A percentile compares a stretch with the other conserved stretches of the same genome.
Evolutionary conservation across 2,888 invertebrate genomes (phyloP).

Genomic region (Tanaodytes sp.): DNA sequence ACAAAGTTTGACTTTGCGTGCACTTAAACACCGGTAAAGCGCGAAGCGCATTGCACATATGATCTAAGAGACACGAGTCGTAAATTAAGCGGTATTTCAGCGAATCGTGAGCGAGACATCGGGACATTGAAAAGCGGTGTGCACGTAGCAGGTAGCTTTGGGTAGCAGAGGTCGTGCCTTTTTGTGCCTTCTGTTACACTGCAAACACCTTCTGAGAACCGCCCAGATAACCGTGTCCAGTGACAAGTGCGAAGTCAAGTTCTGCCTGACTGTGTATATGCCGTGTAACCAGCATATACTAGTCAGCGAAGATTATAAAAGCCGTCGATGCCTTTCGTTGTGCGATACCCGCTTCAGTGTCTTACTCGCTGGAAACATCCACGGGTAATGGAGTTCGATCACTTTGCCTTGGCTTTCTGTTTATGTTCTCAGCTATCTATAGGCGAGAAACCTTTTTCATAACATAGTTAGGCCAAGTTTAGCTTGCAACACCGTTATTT

Average conservation of each 20-base stretch:
- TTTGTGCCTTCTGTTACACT: conserved; percentile 58
- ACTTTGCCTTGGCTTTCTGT: too few relatives aligned
- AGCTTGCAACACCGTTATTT: too few relatives aligned
- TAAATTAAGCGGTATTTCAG: conserved; percentile 62
- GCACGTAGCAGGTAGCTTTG: conserved; percentile 54
- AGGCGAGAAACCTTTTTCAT: too few relatives aligned
- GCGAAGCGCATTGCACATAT: conserved; percentile 14
- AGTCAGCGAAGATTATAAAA: conserved; percentile 38
- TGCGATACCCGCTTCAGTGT: too few relatives aligned
- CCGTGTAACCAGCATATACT: conserved; percentile 30
- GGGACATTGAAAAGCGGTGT: conserved; percentile 55
- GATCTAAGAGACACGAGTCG: conserved; percentile 50
- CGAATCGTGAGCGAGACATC: conserved; percentile 68
- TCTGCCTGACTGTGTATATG: conserved; percentile 24
- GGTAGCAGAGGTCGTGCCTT: conserved; percentile 59
- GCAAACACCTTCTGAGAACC: conserved; percentile 62
- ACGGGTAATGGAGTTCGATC: too few relatives aligned
- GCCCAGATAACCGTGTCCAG: conserved; percentile 59
- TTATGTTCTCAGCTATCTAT: too few relatives aligned
- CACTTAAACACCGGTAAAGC: conserved; percentile 1
- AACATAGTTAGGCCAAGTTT: too few relatives aligned
- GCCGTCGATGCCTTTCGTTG: conserved; percentile 13
- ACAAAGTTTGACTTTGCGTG: conserved; percentile 27
- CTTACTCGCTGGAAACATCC: too few relatives aligned
- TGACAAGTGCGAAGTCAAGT: conserved; percentile 63